Evolutionary conservation across 2,113 vertebrate genomes (phyloP), one percentile per base, ranked within the genome.

Genomic region (Centrocercus urophasianus): DNA sequence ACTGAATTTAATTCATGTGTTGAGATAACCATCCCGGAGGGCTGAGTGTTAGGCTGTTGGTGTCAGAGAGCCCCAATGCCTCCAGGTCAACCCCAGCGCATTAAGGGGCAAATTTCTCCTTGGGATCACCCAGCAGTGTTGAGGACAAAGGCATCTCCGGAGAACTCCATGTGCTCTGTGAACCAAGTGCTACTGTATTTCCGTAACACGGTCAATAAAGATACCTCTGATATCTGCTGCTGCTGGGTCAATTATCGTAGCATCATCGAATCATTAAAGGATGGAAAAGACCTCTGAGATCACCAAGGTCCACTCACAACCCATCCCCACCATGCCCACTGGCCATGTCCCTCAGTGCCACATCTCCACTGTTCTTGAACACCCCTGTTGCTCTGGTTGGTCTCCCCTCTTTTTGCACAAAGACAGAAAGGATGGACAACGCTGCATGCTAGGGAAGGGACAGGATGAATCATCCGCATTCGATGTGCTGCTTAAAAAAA

Each of bases 181-280:
- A 75, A 73, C 54, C 3, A 38, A 95, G 88, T 95, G 94, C 92
- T 92, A 90, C 90, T 96, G 95, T 96, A 95, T 92, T 92, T 96
- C 93, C 94, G 90, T 94, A 64, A 64, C 95, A 91, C 1, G 3
- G 83, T 92, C 90, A 97, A 97, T 97, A 96, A 97, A 95, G 70
- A 96, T 96, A 97, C 96, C 96, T 97, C 97, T 93, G 86, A 94
- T 83, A 90, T 11, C 84, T 79, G 64, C 60, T 56, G 67, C 83
- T 89, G 75, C 56, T 1, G 67, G 19, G 64, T 83, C 52, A 54
- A 27, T 54, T 54, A 30, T 54, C 52, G 9, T 54, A 54, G 52
- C 27, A 54, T 54, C 52, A 30, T 16, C 9, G 27, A 30, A 54
- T 30, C 52, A 17, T 30, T 54, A 54, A 54, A 54, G 52, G 52